These are phyloP conservation scores for Aplysia californica DNA, from an alignment of 1,140 invertebrate genomes.

Conservation along the genomic window DNA sequence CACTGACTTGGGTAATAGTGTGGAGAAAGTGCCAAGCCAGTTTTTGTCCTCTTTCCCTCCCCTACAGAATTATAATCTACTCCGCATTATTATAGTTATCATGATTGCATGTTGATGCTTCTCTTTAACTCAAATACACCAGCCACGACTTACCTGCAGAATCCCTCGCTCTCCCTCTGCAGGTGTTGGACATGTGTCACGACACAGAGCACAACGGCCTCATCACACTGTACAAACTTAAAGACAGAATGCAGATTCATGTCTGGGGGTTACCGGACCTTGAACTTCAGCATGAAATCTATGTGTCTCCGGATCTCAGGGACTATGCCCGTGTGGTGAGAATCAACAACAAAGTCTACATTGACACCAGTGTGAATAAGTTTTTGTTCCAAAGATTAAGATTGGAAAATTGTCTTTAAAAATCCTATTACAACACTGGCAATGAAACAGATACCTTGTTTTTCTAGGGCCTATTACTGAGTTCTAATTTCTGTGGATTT, in stretches of 20 bases:
- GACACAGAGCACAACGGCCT: slow-evolving; percentile 52
- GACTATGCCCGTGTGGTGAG: slow-evolving; percentile 58
- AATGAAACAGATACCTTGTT: too few relatives aligned
- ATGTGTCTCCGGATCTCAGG: slow-evolving; percentile 51
- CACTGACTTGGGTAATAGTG: too few relatives aligned
- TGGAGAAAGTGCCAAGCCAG: too few relatives aligned
- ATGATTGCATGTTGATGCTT: not conserved
- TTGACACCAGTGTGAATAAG: too few relatives aligned
- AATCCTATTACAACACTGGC: too few relatives aligned
- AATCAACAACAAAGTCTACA: too few relatives aligned
- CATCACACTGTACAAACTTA: slow-evolving; percentile 49
- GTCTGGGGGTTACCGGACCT: slow-evolving; percentile 64
- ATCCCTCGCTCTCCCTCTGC: not conserved
- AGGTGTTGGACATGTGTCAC: slow-evolving; percentile 60
- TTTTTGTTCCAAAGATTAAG: too few relatives aligned
- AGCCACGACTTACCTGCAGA: not conserved
- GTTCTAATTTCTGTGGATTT: too few relatives aligned
- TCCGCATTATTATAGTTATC: not conserved
- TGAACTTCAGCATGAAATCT: slow-evolving; percentile 56
- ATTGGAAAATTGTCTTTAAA: too few relatives aligned
- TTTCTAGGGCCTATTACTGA: too few relatives aligned
- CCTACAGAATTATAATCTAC: too few relatives aligned
- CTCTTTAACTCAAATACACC: not conserved
- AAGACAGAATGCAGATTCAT: slow-evolving; percentile 53
- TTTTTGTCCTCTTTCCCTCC: too few relatives aligned